These are phyloP conservation scores for Dolichopus griseipennis DNA, from an alignment of 2,888 invertebrate genomes.

Conservation along the genomic window DNA sequence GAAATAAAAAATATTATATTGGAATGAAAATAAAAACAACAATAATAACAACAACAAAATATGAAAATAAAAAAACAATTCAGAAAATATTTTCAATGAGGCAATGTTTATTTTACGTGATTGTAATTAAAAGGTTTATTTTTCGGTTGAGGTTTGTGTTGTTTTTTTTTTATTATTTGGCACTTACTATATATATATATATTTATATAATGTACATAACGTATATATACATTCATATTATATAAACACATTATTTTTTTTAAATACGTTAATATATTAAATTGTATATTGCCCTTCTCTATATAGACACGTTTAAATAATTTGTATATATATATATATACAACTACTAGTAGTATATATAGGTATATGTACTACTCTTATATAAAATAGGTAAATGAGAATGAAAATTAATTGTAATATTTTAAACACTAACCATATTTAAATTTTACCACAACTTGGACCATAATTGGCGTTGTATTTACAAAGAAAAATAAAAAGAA, in stretches of 20 bases:
- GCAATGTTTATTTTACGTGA: constrained; percentile 6
- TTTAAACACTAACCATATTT: background rate
- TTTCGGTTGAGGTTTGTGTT: background rate
- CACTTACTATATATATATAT: background rate
- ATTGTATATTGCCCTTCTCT: no score
- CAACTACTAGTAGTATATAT: no score
- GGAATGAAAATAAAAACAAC: background rate
- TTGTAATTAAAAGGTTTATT: background rate
- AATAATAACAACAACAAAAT: background rate
- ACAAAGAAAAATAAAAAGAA: background rate
- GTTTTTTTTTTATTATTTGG: background rate
- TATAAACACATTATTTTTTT: no score
- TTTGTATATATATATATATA: no score
- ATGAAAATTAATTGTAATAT: no score
- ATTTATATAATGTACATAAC: no score
- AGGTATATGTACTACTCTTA: no score
- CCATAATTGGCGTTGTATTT: background rate
- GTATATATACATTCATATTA: no score
- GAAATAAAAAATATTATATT: background rate
- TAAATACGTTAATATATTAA: no score
- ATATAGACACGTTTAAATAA: no score
- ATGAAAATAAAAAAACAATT: background rate
- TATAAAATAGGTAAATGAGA: no score
- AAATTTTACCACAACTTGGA: background rate
- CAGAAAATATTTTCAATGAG: background rate